Percentiles rank a stretch among this genome's conserved stretches.
Evolutionary conservation across 2,888 invertebrate species (phyloP).

Genomic region (Craniophora ligustri): DNA sequence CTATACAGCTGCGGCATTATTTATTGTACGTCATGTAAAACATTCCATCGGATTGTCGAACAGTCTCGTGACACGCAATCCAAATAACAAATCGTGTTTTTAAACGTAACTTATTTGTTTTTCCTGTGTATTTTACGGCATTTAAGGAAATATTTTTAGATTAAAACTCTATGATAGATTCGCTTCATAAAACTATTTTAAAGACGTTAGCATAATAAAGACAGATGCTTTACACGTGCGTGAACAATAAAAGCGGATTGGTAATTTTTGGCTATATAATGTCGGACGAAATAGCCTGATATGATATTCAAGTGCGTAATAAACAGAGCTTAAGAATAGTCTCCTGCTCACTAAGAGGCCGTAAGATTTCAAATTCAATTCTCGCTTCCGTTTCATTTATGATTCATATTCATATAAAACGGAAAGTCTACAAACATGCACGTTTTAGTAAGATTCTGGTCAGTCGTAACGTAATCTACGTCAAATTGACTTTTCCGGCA

Average conservation of each 20-base stretch:
- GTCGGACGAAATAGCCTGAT: not conserved
- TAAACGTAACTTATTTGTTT: slow-evolving; percentile 57
- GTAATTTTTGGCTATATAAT: slow-evolving; percentile 16
- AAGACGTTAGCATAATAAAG: slow-evolving; percentile 30
- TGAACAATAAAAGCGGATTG: slow-evolving; percentile 17
- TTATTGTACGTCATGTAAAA: slow-evolving; percentile 62
- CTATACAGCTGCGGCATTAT: slow-evolving; percentile 56
- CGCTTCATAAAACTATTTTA: slow-evolving; percentile 33
- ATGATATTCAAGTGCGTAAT: slow-evolving; percentile 18
- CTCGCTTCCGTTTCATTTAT: slow-evolving; percentile 55
- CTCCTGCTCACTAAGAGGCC: slow-evolving; percentile 1
- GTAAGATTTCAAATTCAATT: slow-evolving; percentile 40
- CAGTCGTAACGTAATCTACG: slow-evolving; percentile 81
- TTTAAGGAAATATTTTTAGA: slow-evolving; percentile 42
- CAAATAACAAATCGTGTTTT: slow-evolving; percentile 62
- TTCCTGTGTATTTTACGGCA: slow-evolving; percentile 51
- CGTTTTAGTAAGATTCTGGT: slow-evolving; percentile 75
- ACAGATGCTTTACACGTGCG: slow-evolving; percentile 27
- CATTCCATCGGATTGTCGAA: slow-evolving; percentile 67
- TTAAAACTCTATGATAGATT: slow-evolving; percentile 37
- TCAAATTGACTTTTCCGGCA: slow-evolving; percentile 86
- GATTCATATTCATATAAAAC: slow-evolving; percentile 73
- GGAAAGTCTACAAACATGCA: slow-evolving; percentile 71
- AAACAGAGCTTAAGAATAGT: slow-evolving; percentile 16
- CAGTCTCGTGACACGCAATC: slow-evolving; percentile 67